Evolutionary conservation across 2,113 vertebrate species (phyloP).

Genomic region (Cavia aperea): DNA sequence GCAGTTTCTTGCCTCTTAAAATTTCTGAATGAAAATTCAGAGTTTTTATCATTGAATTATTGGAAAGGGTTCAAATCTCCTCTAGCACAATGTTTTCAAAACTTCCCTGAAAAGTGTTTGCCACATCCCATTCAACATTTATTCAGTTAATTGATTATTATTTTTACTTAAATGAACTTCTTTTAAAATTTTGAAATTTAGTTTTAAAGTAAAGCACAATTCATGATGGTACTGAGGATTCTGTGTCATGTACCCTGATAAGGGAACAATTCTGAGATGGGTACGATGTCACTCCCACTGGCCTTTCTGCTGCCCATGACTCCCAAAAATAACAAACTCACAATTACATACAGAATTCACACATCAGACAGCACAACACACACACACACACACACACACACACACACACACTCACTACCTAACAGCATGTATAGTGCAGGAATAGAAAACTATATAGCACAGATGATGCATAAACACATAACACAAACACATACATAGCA

Average conservation of each 20-base stretch:
- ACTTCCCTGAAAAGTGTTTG: background rate
- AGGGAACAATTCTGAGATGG: background rate
- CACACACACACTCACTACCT: background rate
- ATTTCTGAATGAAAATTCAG: constrained; percentile 19
- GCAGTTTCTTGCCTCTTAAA: background rate
- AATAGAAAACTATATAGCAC: background rate
- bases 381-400: background rate
- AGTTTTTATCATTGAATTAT: background rate
- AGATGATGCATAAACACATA: background rate
- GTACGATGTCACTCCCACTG: rapidly evolving
- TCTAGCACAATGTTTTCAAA: background rate
- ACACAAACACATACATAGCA: background rate
- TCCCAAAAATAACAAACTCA: background rate
- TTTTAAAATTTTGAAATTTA: background rate
- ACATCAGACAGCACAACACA: background rate
- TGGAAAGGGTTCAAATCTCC: background rate
- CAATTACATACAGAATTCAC: background rate
- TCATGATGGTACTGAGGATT: background rate
- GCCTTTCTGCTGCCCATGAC: no score
- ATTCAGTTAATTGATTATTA: background rate
- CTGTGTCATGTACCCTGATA: background rate
- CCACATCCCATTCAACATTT: background rate
- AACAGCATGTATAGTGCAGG: no score
- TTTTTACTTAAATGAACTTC: background rate
- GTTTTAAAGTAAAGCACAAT: background rate